Evolutionary conservation across 2,113 vertebrate genomes (phyloP), one percentile per base, ranked within the genome.

Genomic region (Columba livia): DNA sequence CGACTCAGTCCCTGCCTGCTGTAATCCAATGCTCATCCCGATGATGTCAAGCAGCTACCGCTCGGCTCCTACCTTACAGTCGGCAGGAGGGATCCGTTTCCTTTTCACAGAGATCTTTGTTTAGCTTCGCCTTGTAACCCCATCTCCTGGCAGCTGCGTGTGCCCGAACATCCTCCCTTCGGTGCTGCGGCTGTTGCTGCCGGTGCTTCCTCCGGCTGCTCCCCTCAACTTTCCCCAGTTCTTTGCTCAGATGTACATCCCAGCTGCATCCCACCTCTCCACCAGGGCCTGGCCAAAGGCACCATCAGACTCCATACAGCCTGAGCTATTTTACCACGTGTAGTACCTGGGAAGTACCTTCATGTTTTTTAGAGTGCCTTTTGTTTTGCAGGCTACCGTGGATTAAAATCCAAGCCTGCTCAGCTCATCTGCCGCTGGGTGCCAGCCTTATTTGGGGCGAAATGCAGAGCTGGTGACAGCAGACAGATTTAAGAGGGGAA

Each of bases 31-130:
- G 97, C 98, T 97, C 91, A 32, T 95, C 87, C 95, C 88, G 97
- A 97, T 98, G 98, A 98, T 98, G 98, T 98, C 98, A 98, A 95
- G 95, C 95, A 47, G 91, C 96, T 91, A 77, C 94, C 24, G 96
- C 97, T 97, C 94, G n/a, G 95, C 93, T 97, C 96, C 97, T 95
- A 97, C 96, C 95, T 97, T 97, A 77, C 94, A 10, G 71, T 32
- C 85, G 72, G 93, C 73, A 4, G 94, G 94, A 96, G 95, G 96
- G 97, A 98, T 97, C 94, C 32, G 80, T 97, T 98, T 98, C 97
- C 98, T 97, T 40, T 75, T 88, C 66, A n/a, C 94, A 19, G 96
- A 23, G 85, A 97, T 92, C 97, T 87, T 79, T 85, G 94, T 95
- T 96, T 65, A 93, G 92, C 92, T 75, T 79, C 6, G 85, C 93